These are phyloP conservation scores for Mechanitis messenoides DNA, from an alignment of 2,888 invertebrate species.

Conservation along the genomic window DNA sequence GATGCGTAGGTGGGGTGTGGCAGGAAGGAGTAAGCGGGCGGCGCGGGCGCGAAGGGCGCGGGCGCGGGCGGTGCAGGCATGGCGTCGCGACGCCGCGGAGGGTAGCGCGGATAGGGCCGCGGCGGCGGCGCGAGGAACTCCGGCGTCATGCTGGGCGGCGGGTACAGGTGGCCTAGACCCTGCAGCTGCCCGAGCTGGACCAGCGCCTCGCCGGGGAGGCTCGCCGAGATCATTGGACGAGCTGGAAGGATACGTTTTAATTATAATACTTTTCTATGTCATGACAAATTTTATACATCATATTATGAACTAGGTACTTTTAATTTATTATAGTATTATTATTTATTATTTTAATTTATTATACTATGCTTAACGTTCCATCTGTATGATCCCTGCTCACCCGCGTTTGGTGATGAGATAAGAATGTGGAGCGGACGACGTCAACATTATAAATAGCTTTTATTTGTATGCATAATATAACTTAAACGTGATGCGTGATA, in stretches of 20 bases:
- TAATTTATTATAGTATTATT: too few species aligned
- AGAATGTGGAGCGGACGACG: conserved; percentile 66
- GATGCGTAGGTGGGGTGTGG: conserved; percentile 64
- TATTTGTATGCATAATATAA: conserved; percentile 59
- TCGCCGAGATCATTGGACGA: conserved; percentile 81
- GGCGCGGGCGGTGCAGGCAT: conserved; percentile 55
- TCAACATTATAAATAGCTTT: conserved; percentile 73
- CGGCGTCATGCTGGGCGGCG: conserved; percentile 67
- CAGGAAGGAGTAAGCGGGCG: conserved; percentile 63
- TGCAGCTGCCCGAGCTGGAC: conserved; percentile 75
- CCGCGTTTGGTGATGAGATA: conserved; percentile 57
- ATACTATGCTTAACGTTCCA: conserved; percentile 22
- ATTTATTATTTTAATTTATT: too few species aligned
- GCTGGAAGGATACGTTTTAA: conserved; percentile 54
- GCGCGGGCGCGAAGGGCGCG: conserved; percentile 48
- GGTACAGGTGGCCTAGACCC: conserved; percentile 74
- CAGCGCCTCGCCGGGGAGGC: conserved; percentile 80
- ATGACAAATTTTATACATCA: too few species aligned
- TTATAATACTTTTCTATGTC: too few species aligned
- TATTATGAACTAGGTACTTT: too few species aligned
- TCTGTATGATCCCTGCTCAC: conserved; percentile 53
- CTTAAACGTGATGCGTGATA: conserved; percentile 48
- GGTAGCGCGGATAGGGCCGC: conserved; percentile 77
- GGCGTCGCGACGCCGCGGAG: conserved; percentile 56
- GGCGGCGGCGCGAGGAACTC: conserved; percentile 82